Evolutionary conservation across 1,140 invertebrate species (phyloP).

Genomic region (Acromyrmex heyeri): DNA sequence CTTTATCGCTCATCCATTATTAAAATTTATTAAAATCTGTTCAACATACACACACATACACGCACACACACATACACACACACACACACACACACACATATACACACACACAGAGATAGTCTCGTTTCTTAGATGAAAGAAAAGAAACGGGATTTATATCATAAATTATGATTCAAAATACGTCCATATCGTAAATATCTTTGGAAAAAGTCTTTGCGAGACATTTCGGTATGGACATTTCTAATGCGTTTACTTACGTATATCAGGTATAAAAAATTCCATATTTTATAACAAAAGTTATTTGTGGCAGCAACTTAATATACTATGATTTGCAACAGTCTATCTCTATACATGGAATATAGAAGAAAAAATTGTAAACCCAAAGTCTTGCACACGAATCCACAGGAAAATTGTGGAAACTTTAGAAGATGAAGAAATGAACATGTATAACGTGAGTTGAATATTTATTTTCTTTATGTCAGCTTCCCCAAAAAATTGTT

Average conservation of each 20-base stretch:
- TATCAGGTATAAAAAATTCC: slow-evolving; percentile 29
- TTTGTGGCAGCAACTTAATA: slow-evolving; percentile 7
- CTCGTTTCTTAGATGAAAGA: neutral
- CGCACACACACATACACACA: neutral
- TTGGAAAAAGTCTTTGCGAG: neutral
- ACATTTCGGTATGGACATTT: slow-evolving; percentile 9
- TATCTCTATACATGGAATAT: neutral
- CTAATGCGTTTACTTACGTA: slow-evolving; percentile 23
- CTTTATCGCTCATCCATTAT: slow-evolving; percentile 9
- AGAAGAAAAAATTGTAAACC: neutral
- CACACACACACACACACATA: neutral
- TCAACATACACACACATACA: neutral
- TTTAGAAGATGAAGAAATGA: slow-evolving; percentile 34
- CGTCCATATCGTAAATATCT: slow-evolving; percentile 1
- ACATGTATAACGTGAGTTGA: neutral
- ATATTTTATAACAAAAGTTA: neutral
- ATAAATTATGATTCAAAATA: neutral
- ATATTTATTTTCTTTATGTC: slow-evolving; percentile 37
- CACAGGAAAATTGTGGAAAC: neutral
- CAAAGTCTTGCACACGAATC: neutral
- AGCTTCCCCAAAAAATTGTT: slow-evolving; percentile 26
- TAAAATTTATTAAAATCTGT: neutral
- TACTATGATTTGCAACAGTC: slow-evolving; percentile 14
- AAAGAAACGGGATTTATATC: neutral
- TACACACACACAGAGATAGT: neutral